Base-by-base conservation (phyloP, 2,113 vertebrate genomes). In the Neoarius graeffei region DNA sequence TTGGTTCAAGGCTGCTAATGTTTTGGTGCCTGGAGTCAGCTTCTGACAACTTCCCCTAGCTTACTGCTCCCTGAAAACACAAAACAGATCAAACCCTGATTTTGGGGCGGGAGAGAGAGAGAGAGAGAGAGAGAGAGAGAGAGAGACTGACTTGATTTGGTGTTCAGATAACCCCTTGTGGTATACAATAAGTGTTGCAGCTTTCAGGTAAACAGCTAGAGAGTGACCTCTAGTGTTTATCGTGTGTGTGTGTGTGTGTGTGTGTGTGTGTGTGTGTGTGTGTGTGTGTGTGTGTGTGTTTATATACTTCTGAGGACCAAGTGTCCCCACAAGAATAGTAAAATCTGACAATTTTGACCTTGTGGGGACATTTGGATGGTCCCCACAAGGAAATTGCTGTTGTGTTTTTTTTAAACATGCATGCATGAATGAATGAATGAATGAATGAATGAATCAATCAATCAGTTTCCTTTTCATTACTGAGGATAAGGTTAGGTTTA, bases 61-160 rank as follows among this genome's bases (percentile, higher is more conserved):
- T 10, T 23, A 62, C 60, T 62, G 62, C 7, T 64, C 23, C n/a
- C 62, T 64, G 25, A 11, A 67, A 67, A 67, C 25, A 27, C 64
- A n/a, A 67, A 67, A 30, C 5, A 15, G 27, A 30, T 69, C 11
- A 66, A 66, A 10, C 7, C 62, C 25, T 66, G 9, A 10, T 27
- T n/a, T 27, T 10, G 42, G 71, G 48, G 71, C 48, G 71, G 23
- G 73, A 50, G 73, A 52, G 73, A 25, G 52, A 57, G 77, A 57
- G 77, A 57, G 76, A 30, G 76, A 59, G 54, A 57, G 77, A 57
- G 77, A 80, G 54, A 59, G 77, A 57, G 54, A 80, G 77, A 56
- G 52, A 57, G 77, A 80, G 54, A 80, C 35, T 42, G 35, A 42
- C 35, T 27, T 27, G 4, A 27, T 7, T 5, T 81, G 4, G 30